Evolutionary conservation across 2,888 invertebrate species (phyloP).

Genomic region (Ochropleura leucogaster): DNA sequence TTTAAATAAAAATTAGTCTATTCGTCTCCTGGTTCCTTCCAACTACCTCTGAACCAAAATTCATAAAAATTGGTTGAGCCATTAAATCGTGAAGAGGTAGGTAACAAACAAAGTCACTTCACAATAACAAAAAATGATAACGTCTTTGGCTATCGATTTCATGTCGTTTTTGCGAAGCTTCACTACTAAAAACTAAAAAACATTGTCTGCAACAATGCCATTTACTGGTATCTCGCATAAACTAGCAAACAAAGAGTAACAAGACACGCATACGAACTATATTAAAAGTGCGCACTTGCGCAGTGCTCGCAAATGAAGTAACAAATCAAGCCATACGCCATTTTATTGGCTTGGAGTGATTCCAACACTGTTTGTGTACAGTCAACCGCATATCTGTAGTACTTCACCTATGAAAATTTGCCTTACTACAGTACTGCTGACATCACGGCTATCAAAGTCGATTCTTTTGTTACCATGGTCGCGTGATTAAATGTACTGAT

Average conservation of each 20-base stretch:
- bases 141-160: not conserved
- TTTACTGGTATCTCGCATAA: constrained; percentile 14
- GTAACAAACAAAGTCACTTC: too few relatives aligned
- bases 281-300: constrained; percentile 39
- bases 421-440: not conserved
- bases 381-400: too few relatives aligned
- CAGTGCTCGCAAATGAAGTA: constrained; percentile 37
- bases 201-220: constrained; percentile 2
- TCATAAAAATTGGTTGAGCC: too few relatives aligned
- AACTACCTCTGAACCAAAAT: too few relatives aligned
- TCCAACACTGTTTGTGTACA: constrained; percentile 51
- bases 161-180: not conserved
- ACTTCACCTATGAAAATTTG: not conserved
- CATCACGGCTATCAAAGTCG: not conserved
- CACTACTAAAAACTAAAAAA: not conserved
- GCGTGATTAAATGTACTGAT: not conserved
- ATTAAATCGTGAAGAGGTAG: too few relatives aligned
- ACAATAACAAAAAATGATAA: too few relatives aligned
- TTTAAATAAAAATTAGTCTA: too few relatives aligned
- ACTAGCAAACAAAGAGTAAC: constrained; percentile 27
- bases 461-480: too few relatives aligned
- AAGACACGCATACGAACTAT: constrained; percentile 18
- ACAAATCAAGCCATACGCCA: constrained; percentile 43
- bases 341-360: constrained; percentile 61
- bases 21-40: too few relatives aligned